phyloP scores from a whole-genome alignment of 2,797 vertebrate genomes.

The Synanceia verrucosa region DNA sequence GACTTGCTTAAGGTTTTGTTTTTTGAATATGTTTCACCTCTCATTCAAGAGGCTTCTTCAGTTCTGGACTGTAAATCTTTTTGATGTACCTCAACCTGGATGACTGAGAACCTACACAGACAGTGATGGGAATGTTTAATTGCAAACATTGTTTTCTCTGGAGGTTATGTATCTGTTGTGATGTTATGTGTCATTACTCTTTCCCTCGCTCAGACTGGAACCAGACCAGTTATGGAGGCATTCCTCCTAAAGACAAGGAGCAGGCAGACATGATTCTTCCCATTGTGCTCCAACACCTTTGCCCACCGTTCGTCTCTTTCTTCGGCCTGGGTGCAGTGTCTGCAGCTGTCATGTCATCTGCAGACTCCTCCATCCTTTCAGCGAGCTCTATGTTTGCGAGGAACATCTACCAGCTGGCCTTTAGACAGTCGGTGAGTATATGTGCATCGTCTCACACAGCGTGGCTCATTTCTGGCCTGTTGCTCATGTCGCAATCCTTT shows the following conservation, averaged over 20 bases:
- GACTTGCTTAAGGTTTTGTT: too few relatives aligned
- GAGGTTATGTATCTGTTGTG: background rate
- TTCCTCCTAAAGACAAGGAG: slow-evolving; percentile 85
- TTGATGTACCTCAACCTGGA: too few relatives aligned
- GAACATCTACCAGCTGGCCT: slow-evolving; percentile 96
- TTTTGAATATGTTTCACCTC: too few relatives aligned
- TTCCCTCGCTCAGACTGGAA: slow-evolving; percentile 89
- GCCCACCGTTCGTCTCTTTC: slow-evolving; percentile 93
- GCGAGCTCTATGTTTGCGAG: slow-evolving; percentile 99
- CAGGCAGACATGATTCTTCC: slow-evolving; percentile 97
- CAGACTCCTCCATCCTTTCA: slow-evolving; percentile 97
- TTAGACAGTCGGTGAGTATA: slow-evolving; percentile 92
- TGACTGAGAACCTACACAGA: too few relatives aligned
- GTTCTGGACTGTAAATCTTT: too few relatives aligned
- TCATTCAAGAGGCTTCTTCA: too few relatives aligned
- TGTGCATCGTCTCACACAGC: background rate
- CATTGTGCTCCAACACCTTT: slow-evolving; percentile 95
- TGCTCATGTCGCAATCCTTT: background rate
- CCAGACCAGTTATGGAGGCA: slow-evolving; percentile 86
- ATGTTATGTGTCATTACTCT: slow-evolving; percentile 1
- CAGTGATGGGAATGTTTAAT: background rate
- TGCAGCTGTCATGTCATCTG: slow-evolving; percentile 98
- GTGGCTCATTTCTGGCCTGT: background rate
- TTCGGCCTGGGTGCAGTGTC: slow-evolving; percentile 96
- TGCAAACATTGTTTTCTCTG: background rate